Percentiles rank a stretch among this genome's conserved stretches.
These are phyloP conservation scores for Sesamia inferens DNA, from an alignment of 2,888 invertebrate species.

Conservation along the genomic window DNA sequence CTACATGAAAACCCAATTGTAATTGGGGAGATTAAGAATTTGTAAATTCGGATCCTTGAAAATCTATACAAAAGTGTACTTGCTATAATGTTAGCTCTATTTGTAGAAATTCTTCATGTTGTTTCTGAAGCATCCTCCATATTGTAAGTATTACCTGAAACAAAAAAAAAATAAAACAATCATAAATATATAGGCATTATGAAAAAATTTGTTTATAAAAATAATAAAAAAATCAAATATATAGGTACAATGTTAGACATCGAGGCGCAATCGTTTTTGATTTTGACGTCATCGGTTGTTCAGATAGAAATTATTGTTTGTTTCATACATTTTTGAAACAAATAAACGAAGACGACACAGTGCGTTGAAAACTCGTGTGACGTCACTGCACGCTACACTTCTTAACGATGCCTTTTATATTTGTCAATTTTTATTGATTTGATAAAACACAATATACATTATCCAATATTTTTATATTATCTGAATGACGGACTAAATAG, in stretches of 20 bases:
- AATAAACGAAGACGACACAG: too few species aligned
- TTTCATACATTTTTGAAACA: too few species aligned
- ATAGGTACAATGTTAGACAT: neutral
- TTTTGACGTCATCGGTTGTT: too few species aligned
- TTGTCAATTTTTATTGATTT: too few species aligned
- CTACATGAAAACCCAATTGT: neutral
- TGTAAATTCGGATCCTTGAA: neutral
- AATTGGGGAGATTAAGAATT: neutral
- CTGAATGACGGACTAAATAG: too few species aligned
- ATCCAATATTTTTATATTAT: too few species aligned
- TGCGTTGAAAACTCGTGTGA: too few species aligned
- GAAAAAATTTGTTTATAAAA: neutral
- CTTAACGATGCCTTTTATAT: too few species aligned
- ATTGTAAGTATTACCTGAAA: conserved; percentile 42
- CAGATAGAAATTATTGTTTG: too few species aligned
- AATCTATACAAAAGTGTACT: neutral
- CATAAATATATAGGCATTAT: conserved; percentile 16
- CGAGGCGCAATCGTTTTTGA: too few species aligned
- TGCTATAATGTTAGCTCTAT: neutral
- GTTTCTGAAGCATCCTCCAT: neutral
- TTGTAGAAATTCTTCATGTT: neutral
- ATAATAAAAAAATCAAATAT: neutral
- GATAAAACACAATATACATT: too few species aligned
- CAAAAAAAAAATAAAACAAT: conserved; percentile 26
- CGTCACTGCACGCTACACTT: too few species aligned